Percentiles rank a stretch among this genome's conserved stretches.
phyloP scores from a whole-genome alignment of 1,140 invertebrate genomes.

The Camponotus floridanus region DNA sequence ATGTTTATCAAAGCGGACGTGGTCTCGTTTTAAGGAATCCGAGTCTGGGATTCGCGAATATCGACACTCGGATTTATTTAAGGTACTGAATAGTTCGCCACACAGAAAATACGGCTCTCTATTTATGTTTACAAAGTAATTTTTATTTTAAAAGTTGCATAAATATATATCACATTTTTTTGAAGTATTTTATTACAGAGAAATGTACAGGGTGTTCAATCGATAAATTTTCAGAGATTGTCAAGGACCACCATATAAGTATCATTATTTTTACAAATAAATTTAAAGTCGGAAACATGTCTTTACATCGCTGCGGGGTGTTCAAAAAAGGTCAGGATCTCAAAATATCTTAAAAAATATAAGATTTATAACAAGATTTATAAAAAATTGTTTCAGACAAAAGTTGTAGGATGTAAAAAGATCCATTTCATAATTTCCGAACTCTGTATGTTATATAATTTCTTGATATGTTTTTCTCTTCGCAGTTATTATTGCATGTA shows the following conservation, averaged over 20 bases:
- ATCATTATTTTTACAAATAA: no score
- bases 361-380: no score
- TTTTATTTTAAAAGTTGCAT: background rate
- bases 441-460: background rate
- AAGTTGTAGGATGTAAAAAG: no score
- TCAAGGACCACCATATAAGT: no score
- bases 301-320: no score
- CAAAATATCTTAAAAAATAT: no score
- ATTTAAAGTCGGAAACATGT: no score
- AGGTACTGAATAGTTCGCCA: background rate
- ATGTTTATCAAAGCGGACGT: conserved; percentile 63
- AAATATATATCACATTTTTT: background rate
- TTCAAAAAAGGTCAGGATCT: no score
- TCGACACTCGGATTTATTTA: conserved; percentile 73
- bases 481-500: background rate
- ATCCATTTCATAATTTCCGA: no score
- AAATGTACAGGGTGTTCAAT: no score
- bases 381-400: no score
- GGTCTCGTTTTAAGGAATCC: conserved; percentile 46
- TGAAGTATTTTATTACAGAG: background rate
- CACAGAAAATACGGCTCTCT: background rate
- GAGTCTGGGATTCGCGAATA: conserved; percentile 49
- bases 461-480: background rate
- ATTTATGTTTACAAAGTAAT: background rate
- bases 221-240: no score